Percentiles rank a stretch among this genome's conserved stretches.
Evolutionary conservation across 2,888 invertebrate species (phyloP).

Genomic region (Oscheius sp.): DNA sequence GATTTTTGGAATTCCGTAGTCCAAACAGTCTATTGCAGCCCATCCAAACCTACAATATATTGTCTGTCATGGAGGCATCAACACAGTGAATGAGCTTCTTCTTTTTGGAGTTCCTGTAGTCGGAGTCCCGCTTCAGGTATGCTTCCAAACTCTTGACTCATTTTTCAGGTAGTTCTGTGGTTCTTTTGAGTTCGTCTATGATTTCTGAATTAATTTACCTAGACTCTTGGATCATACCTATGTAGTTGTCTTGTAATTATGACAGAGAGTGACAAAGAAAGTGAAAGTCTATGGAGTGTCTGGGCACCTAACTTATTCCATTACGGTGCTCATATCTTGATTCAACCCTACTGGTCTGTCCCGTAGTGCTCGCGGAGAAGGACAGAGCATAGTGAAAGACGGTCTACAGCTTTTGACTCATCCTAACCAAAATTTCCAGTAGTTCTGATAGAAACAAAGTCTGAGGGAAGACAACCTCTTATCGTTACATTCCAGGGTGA

Average conservation of each 20-base stretch:
- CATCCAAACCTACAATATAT: constrained; percentile 65
- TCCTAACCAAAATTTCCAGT: too few relatives aligned
- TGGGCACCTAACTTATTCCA: too few relatives aligned
- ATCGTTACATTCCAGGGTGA: constrained; percentile 51
- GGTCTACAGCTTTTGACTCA: too few relatives aligned
- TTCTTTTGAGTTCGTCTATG: too few relatives aligned
- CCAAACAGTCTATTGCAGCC: constrained; percentile 42
- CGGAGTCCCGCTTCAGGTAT: constrained; percentile 65
- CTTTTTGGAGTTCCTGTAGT: constrained; percentile 67
- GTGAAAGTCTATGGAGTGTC: neutral
- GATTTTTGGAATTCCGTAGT: constrained; percentile 1
- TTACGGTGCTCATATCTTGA: too few relatives aligned
- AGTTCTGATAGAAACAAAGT: too few relatives aligned
- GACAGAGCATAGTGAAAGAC: too few relatives aligned
- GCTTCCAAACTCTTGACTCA: neutral
- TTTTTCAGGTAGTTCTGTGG: too few relatives aligned
- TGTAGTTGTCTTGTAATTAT: neutral
- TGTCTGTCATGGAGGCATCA: constrained; percentile 68
- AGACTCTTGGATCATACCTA: neutral
- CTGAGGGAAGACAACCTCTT: too few relatives aligned
- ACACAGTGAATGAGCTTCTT: constrained; percentile 67
- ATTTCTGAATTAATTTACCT: too few relatives aligned
- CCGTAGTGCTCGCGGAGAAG: too few relatives aligned
- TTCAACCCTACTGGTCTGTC: too few relatives aligned
- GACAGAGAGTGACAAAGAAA: neutral